Evolutionary conservation across 2,113 vertebrate genomes (phyloP), one percentile per base, ranked within the genome.

Genomic region (Prochilodus magdalenae): DNA sequence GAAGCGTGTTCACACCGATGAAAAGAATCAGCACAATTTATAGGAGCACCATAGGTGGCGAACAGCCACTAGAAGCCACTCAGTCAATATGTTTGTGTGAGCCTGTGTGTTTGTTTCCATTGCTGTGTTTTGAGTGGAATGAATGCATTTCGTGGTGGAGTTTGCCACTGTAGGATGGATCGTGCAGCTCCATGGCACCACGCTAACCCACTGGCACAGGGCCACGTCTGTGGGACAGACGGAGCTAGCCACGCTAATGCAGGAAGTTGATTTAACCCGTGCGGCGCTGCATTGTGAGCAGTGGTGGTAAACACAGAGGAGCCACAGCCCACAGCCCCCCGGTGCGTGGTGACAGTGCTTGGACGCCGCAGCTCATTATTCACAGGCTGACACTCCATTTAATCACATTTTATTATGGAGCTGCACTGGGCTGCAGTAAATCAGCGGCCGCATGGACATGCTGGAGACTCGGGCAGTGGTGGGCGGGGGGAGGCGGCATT

Each of bases 391-490:
- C 85, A 85, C 76, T 88, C 85, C 81, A 88, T 86, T 89, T 87
- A 89, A 88, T 88, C 88, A 86, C 86, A 82, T 86, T 88, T 87
- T 87, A 87, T 87, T 86, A 88, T 85, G 74, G 83, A 84, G 86
- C 83, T 82, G 74, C 76, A 27, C 83, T 44, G 60, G 73, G 53
- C 83, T 82, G 30, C 72, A 36, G 73, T 89, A 86, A 86, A 88
- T 86, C 85, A 88, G 60, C 74, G 55, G 15, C 77, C 47, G 79
- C 47, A 40, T 75, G 72, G 76, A 80, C 66, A 47, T 73, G 29
- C 36, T 76, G 77, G 80, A 78, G 73, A 80, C 79, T 82, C 70
- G 44, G 49, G 0, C 24, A 53, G 70, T 55, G 40, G 73, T 20
- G 24, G 73, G 44, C 4, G 14, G 44, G 75, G 82, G 74, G 76